A percentile compares a stretch with the other conserved stretches of the same genome.
phyloP scores from a whole-genome alignment of 2,888 invertebrate genomes.

The Netelia inedita region DNA sequence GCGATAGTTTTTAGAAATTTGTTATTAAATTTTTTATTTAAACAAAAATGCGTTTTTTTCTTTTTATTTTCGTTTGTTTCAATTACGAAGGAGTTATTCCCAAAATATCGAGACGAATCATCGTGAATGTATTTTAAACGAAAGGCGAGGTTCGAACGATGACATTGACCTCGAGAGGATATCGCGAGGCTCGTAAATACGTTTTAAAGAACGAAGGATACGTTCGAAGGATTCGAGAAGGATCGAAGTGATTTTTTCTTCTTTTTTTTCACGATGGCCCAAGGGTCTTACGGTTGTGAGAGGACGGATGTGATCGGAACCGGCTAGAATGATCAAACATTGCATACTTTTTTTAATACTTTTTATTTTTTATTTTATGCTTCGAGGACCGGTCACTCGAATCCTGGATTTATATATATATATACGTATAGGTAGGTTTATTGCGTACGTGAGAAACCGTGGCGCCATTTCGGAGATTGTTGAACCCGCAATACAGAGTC shows the following conservation, averaged over 20 bases:
- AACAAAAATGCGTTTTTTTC: no score
- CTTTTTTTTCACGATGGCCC: slow-evolving; percentile 30
- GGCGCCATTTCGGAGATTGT: slow-evolving; percentile 76
- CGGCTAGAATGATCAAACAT: slow-evolving; percentile 39
- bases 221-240: slow-evolving; percentile 17
- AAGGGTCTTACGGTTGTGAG: slow-evolving; percentile 61
- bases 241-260: neutral
- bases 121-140: neutral
- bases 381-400: slow-evolving; percentile 44
- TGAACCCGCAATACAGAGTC: slow-evolving; percentile 71
- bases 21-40: no score
- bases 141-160: neutral
- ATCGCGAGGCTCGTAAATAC: neutral
- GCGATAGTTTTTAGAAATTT: no score
- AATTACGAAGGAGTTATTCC: no score
- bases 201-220: slow-evolving; percentile 1
- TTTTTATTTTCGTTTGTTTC: no score
- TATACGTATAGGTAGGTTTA: slow-evolving; percentile 8
- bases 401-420: slow-evolving; percentile 31
- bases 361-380: slow-evolving; percentile 29
- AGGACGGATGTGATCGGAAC: slow-evolving; percentile 45
- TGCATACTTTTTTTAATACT: slow-evolving; percentile 20
- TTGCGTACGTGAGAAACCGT: slow-evolving; percentile 41
- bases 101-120: neutral
- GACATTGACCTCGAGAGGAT: slow-evolving; percentile 58